Evolutionary conservation across 2,113 vertebrate genomes (phyloP).

Genomic region (Tenebrosternarchus preto): DNA sequence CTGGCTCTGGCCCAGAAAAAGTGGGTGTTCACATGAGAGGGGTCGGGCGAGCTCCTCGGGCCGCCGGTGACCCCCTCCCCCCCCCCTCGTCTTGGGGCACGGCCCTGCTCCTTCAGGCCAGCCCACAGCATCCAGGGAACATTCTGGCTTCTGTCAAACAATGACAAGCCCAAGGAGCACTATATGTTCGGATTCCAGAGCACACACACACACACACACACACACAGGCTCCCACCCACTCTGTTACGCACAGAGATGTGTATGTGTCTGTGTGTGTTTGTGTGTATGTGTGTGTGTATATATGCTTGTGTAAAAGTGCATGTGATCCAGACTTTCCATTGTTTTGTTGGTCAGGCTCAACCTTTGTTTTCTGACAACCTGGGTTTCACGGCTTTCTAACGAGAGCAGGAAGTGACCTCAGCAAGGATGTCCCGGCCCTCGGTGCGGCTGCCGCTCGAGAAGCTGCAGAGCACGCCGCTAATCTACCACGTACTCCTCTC

Average conservation of each 20-base stretch:
- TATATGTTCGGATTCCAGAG: slow-evolving; percentile 5
- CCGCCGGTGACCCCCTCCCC: slow-evolving; percentile 65
- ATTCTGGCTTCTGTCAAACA: slow-evolving; percentile 54
- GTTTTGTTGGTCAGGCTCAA: slow-evolving; percentile 35
- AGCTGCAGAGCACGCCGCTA: not conserved
- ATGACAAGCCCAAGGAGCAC: not conserved
- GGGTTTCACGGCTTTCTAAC: slow-evolving; percentile 24
- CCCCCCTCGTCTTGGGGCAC: slow-evolving; percentile 64
- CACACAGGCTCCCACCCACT: slow-evolving; percentile 17
- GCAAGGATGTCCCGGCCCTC: not conserved
- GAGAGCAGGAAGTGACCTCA: slow-evolving; percentile 40
- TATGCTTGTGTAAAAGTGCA: not conserved
- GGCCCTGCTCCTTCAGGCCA: slow-evolving; percentile 61
- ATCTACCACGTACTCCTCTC: not conserved
- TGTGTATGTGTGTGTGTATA: slow-evolving; percentile 9
- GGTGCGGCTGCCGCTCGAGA: too few species aligned
- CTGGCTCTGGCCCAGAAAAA: slow-evolving; percentile 66
- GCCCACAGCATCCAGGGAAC: slow-evolving; percentile 61
- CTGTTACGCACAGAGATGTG: slow-evolving; percentile 14
- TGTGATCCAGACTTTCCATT: slow-evolving; percentile 44
- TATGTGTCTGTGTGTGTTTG: slow-evolving; percentile 18
- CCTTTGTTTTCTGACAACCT: slow-evolving; percentile 33
- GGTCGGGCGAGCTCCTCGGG: slow-evolving; percentile 64
- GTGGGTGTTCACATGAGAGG: slow-evolving; percentile 74
- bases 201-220: slow-evolving; percentile 27